Base-by-base conservation (phyloP, 2,797 vertebrate genomes). In the Myoxocephalus aenaeus region DNA sequence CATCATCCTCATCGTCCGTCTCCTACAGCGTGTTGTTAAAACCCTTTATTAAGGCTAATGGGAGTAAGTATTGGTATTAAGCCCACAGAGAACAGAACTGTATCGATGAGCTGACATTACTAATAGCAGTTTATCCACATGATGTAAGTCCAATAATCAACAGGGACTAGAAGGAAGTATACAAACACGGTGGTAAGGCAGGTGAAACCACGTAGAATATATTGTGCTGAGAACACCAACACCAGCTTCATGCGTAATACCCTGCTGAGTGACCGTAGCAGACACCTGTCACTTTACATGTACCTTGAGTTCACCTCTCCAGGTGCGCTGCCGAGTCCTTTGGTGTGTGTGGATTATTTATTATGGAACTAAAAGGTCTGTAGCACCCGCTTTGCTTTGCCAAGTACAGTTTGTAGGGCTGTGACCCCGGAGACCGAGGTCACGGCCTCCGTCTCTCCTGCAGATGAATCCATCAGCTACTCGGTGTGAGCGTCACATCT, bases 1-100 rank as follows among this genome's bases (percentile, higher is more conserved):
- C 93, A 64, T 89, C 84, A 65, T 93, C 96, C 78, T 94, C 93
- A 65, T 89, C 84, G 62, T 93, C 92, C 82, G 94, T 94, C 75
- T 46, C 83, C 79, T 91, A 83, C 78, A 89, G 87, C 50, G 67
- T 64, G 70, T 70, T 38, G 75, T 54, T 59, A 57, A 13, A 25
- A 34, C 8, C 20, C 20, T 56, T 46, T n/a, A 36, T 25, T 9
- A 12, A 17, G 20, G 15, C 32, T 36, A n/a, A 34, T 7, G 32
- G 12, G 13, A 42, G 14, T 42, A 42, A 42, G 14, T 42, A 5
- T 5, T 20, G 27, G 12, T 38, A 3, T 38, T 44, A 36, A n/a
- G 50, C n/a, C 46, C 1, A 2, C 18, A 38, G 48, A 48, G 5
- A 50, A n/a, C 65, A 17, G 8, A 18, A 44, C 40, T 6, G 8